These are phyloP conservation scores for Trichacis sp. DNA, from an alignment of 2,888 invertebrate genomes.

Conservation along the genomic window DNA sequence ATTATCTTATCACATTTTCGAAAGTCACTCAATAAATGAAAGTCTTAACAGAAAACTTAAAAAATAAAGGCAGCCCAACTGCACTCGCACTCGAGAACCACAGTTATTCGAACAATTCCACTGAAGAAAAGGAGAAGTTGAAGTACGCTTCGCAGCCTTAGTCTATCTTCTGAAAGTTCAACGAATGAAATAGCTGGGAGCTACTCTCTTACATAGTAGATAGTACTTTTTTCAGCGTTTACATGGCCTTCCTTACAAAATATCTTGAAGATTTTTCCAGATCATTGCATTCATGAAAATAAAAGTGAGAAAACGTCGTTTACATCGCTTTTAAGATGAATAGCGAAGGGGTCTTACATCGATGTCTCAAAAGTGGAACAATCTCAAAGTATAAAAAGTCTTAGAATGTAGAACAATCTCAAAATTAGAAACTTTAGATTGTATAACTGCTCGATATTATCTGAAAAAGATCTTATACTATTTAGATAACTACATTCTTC, in stretches of 20 bases:
- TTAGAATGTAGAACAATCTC: too few relatives aligned
- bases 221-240: not conserved
- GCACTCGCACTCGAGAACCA: not conserved
- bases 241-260: not conserved
- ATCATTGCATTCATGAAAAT: too few relatives aligned
- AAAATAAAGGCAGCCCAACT: not conserved
- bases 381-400: too few relatives aligned
- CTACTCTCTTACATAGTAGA: not conserved
- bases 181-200: not conserved
- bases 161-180: not conserved
- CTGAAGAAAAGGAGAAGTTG: not conserved
- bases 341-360: too few relatives aligned
- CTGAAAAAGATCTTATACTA: too few relatives aligned
- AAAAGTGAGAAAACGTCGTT: too few relatives aligned
- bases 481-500: too few relatives aligned
- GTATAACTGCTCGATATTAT: too few relatives aligned
- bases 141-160: not conserved
- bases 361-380: too few relatives aligned
- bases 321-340: too few relatives aligned
- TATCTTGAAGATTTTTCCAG: not conserved
- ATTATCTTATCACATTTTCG: too few relatives aligned
- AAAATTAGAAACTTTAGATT: too few relatives aligned
- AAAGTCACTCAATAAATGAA: not conserved
- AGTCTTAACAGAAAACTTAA: not conserved
- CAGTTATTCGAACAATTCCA: not conserved